phyloP scores from a whole-genome alignment of 2,797 vertebrate species.

The Gallirallus australis region DNA sequence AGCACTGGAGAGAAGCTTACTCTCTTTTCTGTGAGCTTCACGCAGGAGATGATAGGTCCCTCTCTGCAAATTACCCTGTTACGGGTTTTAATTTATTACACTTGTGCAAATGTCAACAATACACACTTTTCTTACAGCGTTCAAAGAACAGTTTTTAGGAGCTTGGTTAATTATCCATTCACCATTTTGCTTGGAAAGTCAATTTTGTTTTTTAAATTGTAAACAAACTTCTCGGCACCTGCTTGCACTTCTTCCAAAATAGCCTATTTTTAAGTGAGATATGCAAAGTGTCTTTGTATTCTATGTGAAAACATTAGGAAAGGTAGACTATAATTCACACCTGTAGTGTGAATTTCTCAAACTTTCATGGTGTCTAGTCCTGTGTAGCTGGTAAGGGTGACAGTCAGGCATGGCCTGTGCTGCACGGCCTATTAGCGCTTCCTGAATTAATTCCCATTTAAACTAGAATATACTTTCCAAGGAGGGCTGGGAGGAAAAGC shows the following conservation, averaged over 20 bases:
- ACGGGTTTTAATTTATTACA: background rate
- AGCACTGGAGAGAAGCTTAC: background rate
- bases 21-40: background rate
- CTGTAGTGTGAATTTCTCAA: background rate
- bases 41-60: background rate
- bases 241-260: background rate
- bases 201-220: background rate
- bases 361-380: background rate
- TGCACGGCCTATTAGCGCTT: accelerated
- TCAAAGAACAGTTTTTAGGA: background rate
- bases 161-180: background rate
- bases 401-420: background rate
- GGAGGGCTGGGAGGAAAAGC: background rate
- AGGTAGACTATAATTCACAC: background rate
- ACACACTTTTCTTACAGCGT: background rate
- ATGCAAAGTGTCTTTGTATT: background rate
- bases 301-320: background rate
- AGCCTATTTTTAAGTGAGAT: background rate
- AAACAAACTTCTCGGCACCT: background rate
- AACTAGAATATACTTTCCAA: background rate
- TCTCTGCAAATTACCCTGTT: background rate
- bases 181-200: background rate
- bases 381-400: background rate
- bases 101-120: background rate
- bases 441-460: slow-evolving; percentile 16